Conservation (phyloP, 2,888 invertebrate species). For the Drosophila atroscutellata region DNA sequence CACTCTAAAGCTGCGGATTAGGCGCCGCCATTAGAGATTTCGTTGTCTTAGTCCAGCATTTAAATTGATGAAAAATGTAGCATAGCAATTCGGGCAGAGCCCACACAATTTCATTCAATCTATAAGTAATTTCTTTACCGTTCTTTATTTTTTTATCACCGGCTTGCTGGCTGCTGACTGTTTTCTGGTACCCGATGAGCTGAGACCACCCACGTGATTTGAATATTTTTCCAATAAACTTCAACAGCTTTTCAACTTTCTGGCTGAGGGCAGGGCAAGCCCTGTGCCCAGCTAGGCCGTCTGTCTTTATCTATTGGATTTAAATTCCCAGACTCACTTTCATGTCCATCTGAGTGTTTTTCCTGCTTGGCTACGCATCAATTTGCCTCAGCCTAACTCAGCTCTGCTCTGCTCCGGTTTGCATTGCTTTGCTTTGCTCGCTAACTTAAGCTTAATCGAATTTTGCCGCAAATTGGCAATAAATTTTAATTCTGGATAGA, state of each 20-base stretch:
- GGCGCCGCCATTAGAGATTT: slow-evolving; percentile 61
- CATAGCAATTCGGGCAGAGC: slow-evolving; percentile 32
- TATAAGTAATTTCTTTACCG: slow-evolving; percentile 78
- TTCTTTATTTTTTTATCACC: slow-evolving; percentile 60
- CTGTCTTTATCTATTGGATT: slow-evolving; percentile 79
- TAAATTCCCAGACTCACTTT: slow-evolving; percentile 72
- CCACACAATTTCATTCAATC: slow-evolving; percentile 76
- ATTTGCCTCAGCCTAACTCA: slow-evolving; percentile 31
- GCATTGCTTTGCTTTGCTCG: slow-evolving; percentile 39
- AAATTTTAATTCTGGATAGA: slow-evolving; percentile 79
- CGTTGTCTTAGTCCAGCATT: slow-evolving; percentile 74
- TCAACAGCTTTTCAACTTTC: slow-evolving; percentile 78
- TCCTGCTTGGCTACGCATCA: slow-evolving; percentile 55
- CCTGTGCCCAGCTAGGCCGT: slow-evolving; percentile 34
- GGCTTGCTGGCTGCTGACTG: slow-evolving; percentile 16
- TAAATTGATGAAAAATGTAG: slow-evolving; percentile 76
- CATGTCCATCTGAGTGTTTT: slow-evolving; percentile 75
- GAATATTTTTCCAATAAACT: slow-evolving; percentile 82
- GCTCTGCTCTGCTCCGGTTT: slow-evolving; percentile 15
- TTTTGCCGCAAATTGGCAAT: slow-evolving; percentile 81
- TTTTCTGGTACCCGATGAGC: slow-evolving; percentile 49
- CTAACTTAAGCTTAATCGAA: slow-evolving; percentile 79
- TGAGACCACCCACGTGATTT: slow-evolving; percentile 81
- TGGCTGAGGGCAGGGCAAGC: slow-evolving; percentile 23
- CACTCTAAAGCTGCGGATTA: slow-evolving; percentile 61